Evolutionary conservation across 2,888 invertebrate species (phyloP), one percentile per base, ranked within the genome.

Genomic region (Lycophotia porphyrea): DNA sequence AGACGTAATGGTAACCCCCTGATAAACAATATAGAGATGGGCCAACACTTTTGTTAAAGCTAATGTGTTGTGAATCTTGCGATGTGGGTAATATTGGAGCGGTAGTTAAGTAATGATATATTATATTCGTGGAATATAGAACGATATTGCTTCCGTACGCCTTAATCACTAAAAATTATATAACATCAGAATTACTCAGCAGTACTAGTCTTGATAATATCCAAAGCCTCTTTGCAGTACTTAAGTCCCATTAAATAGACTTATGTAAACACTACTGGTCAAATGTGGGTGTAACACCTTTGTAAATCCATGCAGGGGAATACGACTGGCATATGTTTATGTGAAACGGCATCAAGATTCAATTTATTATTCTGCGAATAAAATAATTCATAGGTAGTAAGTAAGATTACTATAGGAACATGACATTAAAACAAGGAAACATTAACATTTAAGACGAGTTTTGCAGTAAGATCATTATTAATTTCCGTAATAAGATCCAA

Each of bases 11-110:
- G n/a, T n/a, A n/a, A n/a, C n/a, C n/a, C n/a, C n/a, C 70, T 78
- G 75, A 84, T 86, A 82, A 86, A 84, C 81, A 84, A 78, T 79
- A 80, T 47, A 42, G 36, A 63, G 76, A 82, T 80, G 80, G 61
- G 49, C 72, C 70, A 85, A 79, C 78, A 79, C 63, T 74, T 74
- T 65, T 73, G 64, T 69, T 60, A 27, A 73, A 73, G 66, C 42
- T 79, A 84, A 70, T 73, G 58, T 58, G 49, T 67, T 70, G 61
- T 79, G 61, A 70, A 72, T 78, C 61, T 77, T 55, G 55, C 42
- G 49, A 82, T 68, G 5, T 58, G 67, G 44, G 66, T 63, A 55
- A 74, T 61, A 74, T 67, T 55, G 27, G 34, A 74, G 9, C n/a
- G 44, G 44, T 58, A 64, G 15, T 60, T 65, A 52, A 44, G 49